A percentile compares a stretch with the other conserved stretches of the same genome.
Evolutionary conservation across 1,140 invertebrate genomes (phyloP).

Genomic region (Grapholita molesta): DNA sequence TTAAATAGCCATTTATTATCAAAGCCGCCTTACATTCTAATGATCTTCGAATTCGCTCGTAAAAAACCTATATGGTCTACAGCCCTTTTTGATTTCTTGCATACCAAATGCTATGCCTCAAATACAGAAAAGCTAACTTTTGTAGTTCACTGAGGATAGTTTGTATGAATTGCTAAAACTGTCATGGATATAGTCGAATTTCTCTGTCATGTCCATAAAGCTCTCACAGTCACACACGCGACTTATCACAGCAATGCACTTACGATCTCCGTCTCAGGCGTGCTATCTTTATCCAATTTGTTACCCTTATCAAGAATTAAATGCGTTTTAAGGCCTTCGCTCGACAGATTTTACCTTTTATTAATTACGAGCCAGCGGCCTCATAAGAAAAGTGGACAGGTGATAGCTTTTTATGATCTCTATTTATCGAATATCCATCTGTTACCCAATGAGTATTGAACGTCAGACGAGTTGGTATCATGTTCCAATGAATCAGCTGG

Average conservation of each 20-base stretch:
- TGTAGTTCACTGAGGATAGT: too few relatives aligned
- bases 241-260: conserved; percentile 74
- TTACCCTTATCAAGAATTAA: conserved; percentile 78
- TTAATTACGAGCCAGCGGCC: conserved; percentile 57
- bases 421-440: conserved; percentile 57
- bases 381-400: conserved; percentile 32
- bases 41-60: too few relatives aligned
- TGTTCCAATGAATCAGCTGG: conserved; percentile 31
- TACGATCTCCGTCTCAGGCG: conserved; percentile 68
- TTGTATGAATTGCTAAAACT: neutral
- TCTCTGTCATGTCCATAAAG: conserved; percentile 34
- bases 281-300: conserved; percentile 77
- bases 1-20: too few relatives aligned
- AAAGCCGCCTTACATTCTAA: too few relatives aligned
- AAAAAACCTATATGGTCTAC: too few relatives aligned
- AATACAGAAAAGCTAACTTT: too few relatives aligned
- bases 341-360: conserved; percentile 66
- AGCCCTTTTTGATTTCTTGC: too few relatives aligned
- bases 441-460: conserved; percentile 46
- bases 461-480: conserved; percentile 21
- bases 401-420: conserved; percentile 47
- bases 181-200: neutral
- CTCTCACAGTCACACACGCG: conserved; percentile 35
- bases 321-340: conserved; percentile 69
- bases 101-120: too few relatives aligned